Evolutionary conservation across 1,140 invertebrate species (phyloP).

Genomic region (Parasteatoda tepidariorum): DNA sequence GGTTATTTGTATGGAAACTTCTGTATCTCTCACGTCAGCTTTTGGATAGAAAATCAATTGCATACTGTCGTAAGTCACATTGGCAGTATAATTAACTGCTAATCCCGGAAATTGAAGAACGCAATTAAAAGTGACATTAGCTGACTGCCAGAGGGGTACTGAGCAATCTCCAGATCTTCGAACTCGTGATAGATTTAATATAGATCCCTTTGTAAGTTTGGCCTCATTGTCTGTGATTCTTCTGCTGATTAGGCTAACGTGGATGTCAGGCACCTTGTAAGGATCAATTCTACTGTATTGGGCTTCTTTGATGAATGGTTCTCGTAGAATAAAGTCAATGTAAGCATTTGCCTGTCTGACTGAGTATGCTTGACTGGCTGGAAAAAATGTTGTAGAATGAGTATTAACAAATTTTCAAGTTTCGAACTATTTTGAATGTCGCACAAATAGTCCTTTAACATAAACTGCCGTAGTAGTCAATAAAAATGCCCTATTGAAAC

Average conservation of each 20-base stretch:
- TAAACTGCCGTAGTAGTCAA: too few relatives aligned
- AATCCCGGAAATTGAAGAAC: neutral
- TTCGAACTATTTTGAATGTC: too few relatives aligned
- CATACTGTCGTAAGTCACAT: conserved; percentile 29
- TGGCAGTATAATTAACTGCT: conserved; percentile 23
- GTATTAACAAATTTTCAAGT: too few relatives aligned
- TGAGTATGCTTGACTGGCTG: neutral
- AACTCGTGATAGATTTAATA: conserved; percentile 4
- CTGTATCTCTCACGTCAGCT: neutral
- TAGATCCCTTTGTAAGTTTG: neutral
- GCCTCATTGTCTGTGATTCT: conserved; percentile 17
- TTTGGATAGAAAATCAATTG: conserved; percentile 32
- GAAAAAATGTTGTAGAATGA: neutral
- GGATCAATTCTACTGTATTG: conserved; percentile 28
- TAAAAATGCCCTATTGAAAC: too few relatives aligned
- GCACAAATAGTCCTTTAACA: too few relatives aligned
- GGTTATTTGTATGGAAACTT: conserved; percentile 10
- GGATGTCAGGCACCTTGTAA: conserved; percentile 17
- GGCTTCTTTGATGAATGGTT: neutral
- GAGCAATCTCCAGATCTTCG: conserved; percentile 1
- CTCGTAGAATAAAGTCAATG: neutral
- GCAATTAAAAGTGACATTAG: conserved; percentile 21
- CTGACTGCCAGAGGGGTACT: conserved; percentile 1
- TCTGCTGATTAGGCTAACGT: conserved; percentile 30
- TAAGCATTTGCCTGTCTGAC: conserved; percentile 8